Base-by-base conservation (phyloP, 2,888 invertebrate species). In the Tetranychus piercei region DNA sequence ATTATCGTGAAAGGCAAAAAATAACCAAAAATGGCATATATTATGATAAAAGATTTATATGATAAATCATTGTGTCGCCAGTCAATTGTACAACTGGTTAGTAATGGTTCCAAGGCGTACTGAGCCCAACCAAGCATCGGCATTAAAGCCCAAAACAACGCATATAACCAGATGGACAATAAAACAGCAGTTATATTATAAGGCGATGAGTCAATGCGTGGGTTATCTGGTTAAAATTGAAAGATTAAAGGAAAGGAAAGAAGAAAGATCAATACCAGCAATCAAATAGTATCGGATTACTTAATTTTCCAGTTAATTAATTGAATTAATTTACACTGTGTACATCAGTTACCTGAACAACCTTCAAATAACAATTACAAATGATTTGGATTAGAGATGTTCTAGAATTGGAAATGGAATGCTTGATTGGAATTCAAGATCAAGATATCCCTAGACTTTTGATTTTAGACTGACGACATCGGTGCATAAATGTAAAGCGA, bases 11-110 rank as follows among this genome's bases (percentile, higher is more conserved):
- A 75, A 1, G 80, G 80, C 22, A 79, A 76, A 55, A 79, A 22
- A 75, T 78, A 81, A 15, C 79, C 79, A 20, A 79, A 76, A n/a
- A 79, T 78, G 71, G 77, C 78, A 73, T 80, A 77, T 11, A 77
- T 76, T 34, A 78, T 73, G 70, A 81, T 79, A 78, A 79, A 81
- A 72, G 80, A 79, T 74, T 78, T 78, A 77, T 80, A 80, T 71
- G 76, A 75, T 15, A 76, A 72, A 74, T 80, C 80, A 72, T 79
- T 79, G 45, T 79, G 77, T 34, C 78, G 78, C 80, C 80, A 81
- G 79, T 81, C 80, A 64, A 81, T 79, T 18, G 81, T 81, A 77
- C 81, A 81, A 1, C 80, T 79, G 1, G 80, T 80, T 23, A 78
- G 77, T 1, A 78, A 78, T 7, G 80, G 80, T 71, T 80, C 80